phyloP scores from a whole-genome alignment of 2,113 vertebrate genomes.

The Phocoena phocoena region DNA sequence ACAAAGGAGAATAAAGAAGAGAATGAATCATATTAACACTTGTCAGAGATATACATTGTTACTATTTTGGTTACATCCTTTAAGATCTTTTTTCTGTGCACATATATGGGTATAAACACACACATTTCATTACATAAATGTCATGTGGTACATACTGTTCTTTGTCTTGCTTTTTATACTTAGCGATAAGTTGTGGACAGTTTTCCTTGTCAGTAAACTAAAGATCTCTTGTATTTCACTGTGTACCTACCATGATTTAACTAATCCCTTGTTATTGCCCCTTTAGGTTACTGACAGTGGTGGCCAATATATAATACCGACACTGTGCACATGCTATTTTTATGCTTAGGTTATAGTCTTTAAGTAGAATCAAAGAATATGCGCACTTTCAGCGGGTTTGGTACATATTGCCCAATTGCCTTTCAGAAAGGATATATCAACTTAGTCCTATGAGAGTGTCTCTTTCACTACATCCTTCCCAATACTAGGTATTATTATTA shows the following conservation, averaged over 20 bases:
- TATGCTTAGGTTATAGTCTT: not conserved
- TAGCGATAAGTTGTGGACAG: not conserved
- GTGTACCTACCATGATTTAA: not conserved
- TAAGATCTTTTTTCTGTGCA: not conserved
- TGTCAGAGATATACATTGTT: not conserved
- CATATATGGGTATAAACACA: not conserved
- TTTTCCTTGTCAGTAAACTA: constrained; percentile 31
- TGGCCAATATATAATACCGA: not conserved
- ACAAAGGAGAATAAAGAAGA: not conserved
- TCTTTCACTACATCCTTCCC: not conserved
- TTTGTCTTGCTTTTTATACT: constrained; percentile 35
- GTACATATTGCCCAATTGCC: not conserved
- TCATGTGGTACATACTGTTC: not conserved
- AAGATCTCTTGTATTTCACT: not conserved
- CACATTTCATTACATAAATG: not conserved
- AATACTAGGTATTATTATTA: not conserved
- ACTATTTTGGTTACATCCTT: not conserved
- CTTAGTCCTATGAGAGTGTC: not conserved
- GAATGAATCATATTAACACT: not conserved
- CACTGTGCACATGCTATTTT: not conserved
- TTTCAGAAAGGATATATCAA: not conserved
- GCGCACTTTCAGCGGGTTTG: not conserved
- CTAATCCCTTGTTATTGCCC: not conserved
- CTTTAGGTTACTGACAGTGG: constrained; percentile 2
- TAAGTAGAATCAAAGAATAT: not conserved